A percentile compares a stretch with the other conserved stretches of the same genome.
Evolutionary conservation across 2,888 invertebrate species (phyloP).

Genomic region (Bedellia somnulentella): DNA sequence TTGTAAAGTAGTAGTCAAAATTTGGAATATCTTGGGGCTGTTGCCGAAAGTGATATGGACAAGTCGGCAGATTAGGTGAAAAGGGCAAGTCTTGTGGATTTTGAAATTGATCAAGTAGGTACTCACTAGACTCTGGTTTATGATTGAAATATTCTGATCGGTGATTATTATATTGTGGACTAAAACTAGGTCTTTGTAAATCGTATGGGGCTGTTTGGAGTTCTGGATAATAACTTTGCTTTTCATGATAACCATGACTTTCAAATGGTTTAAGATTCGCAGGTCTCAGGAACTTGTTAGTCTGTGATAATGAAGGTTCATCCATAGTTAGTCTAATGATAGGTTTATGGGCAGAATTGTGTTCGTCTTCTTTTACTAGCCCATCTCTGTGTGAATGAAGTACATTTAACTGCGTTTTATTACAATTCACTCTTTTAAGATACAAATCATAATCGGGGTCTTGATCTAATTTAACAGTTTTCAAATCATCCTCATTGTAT

Average conservation of each 20-base stretch:
- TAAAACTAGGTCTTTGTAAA: not conserved
- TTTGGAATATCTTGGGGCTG: too few species aligned
- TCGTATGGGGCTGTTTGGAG: too few species aligned
- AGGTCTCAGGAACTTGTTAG: constrained; percentile 14
- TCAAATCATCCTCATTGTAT: constrained; percentile 30
- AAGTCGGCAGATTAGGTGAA: constrained; percentile 20
- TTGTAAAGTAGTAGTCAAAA: too few species aligned
- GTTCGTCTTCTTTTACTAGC: constrained; percentile 14
- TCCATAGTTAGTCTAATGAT: constrained; percentile 35
- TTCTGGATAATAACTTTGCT: too few species aligned
- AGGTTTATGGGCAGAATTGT: constrained; percentile 32
- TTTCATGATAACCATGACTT: too few species aligned
- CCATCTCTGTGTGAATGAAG: too few species aligned
- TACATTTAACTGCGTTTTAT: too few species aligned
- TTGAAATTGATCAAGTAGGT: constrained; percentile 35
- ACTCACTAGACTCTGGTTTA: constrained; percentile 26
- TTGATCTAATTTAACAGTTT: constrained; percentile 25
- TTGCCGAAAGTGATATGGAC: too few species aligned
- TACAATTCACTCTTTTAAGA: constrained; percentile 35
- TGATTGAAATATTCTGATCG: constrained; percentile 30
- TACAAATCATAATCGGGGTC: constrained; percentile 49
- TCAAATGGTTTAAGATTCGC: constrained; percentile 21
- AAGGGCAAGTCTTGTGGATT: constrained; percentile 34
- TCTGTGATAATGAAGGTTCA: constrained; percentile 30
- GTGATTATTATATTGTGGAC: constrained; percentile 11